Base-by-base conservation (phyloP, 2,113 vertebrate genomes). In the Bufo bufo region DNA sequence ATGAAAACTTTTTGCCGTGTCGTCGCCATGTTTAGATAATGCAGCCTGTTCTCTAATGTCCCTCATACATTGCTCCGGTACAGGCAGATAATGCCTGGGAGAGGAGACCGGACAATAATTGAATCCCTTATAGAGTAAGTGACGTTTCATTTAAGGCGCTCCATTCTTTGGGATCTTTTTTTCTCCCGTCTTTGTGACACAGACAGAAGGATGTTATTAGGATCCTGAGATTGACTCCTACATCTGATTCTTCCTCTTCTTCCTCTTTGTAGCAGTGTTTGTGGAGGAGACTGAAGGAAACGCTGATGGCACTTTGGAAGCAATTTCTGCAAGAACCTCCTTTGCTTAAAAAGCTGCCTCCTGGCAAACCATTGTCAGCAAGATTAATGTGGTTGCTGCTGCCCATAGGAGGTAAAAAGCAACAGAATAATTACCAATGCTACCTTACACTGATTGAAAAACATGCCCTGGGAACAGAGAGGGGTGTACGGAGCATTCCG, bases 331-430 rank as follows among this genome's bases (percentile, higher is more conserved):
- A 86, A 79, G 85, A 86, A 66, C 58, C 85, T 86, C 75, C 85
- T 86, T 86, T 86, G 85, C 85, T 86, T 86, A 86, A 79, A 86
- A 86, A 86, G 59, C 59, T 86, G 85, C 85, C 85, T 78, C 52
- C 45, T 79, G 75, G 85, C 85, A 66, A 86, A 66, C 75, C 75
- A 86, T 86, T 86, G 85, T 65, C 85, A 86, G 74, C 75, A 79
- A 86, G 85, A 86, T 86, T 66, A 86, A 86, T 86, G 85, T 86
- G 66, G 85, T 79, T 86, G 45, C 77, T 14, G 33, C 78, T 58
- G 77, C 85, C 61, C 75, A 54, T 79, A 86, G 85, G 58, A 86
- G 75, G 85, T 77, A 78, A 50, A 79, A 79, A 65, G 85, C 58
- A 79, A 86, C 19, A 66, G 59, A 61, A 79, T 86, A 72, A 86